Base-by-base conservation (phyloP, 1,140 invertebrate species). In the Tribolium castaneum region DNA sequence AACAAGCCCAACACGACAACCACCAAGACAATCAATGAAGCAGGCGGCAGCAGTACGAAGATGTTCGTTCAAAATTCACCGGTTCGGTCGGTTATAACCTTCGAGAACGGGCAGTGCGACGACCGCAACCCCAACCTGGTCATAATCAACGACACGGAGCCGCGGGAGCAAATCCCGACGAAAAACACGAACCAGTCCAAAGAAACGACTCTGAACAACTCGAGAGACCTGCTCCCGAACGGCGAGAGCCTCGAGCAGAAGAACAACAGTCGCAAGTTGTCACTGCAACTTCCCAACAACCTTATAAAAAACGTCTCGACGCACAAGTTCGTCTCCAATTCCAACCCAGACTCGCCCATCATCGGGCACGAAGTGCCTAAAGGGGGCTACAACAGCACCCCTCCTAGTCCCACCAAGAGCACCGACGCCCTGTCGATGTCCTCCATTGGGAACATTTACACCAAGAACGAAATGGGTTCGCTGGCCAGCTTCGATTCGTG, bases 51-150 rank as follows among this genome's bases (percentile, higher is more conserved):
- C 6, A 92, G 92, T 86, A 92, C 92, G 78, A 95, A 95, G 87
- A 94, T 96, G 76, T 95, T 92, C 86, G 93, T 95, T 74, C 93
- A 95, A 84, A 95, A 94, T 85, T 94, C 93, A 4, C 94, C 94
- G 0, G 93, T 94, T 76, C 89, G 93, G 71, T 95, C 94, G 9
- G 93, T 95, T 0, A 95, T 96, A 70, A 96, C 94, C 1, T 93
- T 96, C 83, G 94, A 95, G 87, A 95, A 95, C 84, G 92, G 92
- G 9, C 92, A 92, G 85, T 87, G 90, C 51, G 90, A 90, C 74
- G 91, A 91, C 16, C 77, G 74, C 77, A 90, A 90, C 74, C 87
- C 90, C 7, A 90, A 92, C 84, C 90, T 92, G 73, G 91, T 91
- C 80, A 92, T 92, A 39, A 91, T 92, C 30, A 92, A 92, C 82